Percentiles rank a stretch among this genome's conserved stretches.
Evolutionary conservation across 2,113 vertebrate species (phyloP).

Genomic region (Barbus barbus): DNA sequence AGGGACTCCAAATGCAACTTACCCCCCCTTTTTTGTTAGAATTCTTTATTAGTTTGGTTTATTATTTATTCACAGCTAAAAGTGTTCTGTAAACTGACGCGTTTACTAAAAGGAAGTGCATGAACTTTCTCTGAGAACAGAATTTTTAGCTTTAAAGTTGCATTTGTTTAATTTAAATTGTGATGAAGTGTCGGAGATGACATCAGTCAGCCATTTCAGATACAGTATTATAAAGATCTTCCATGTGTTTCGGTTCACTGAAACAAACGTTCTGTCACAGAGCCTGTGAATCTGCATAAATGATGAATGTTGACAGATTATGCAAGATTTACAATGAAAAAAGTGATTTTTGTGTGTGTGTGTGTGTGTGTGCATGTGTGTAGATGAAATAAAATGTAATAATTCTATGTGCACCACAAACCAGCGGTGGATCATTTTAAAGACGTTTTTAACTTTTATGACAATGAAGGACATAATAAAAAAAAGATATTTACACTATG

Average conservation of each 20-base stretch:
- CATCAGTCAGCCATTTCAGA: neutral
- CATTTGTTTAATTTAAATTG: neutral
- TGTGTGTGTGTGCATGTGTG: neutral
- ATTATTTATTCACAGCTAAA: constrained; percentile 1
- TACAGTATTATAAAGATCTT: neutral
- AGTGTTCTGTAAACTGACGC: neutral
- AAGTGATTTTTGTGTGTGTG: neutral
- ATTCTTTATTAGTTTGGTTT: neutral
- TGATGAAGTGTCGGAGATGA: neutral
- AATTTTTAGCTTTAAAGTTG: neutral
- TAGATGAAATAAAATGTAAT: neutral
- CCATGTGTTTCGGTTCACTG: neutral
- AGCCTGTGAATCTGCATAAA: neutral
- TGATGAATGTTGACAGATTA: neutral
- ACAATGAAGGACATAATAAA: constrained; percentile 24
- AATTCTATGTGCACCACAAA: neutral
- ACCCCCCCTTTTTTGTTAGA: neutral
- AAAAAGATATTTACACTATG: constrained; percentile 11
- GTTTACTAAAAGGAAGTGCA: neutral
- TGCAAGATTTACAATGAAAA: constrained; percentile 2
- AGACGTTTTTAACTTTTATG: constrained; percentile 16
- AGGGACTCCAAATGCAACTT: neutral
- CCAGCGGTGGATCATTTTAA: neutral
- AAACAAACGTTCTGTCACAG: neutral
- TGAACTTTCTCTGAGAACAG: neutral